Base-by-base conservation (phyloP, 2,797 vertebrate species). In the Paguma larvata region DNA sequence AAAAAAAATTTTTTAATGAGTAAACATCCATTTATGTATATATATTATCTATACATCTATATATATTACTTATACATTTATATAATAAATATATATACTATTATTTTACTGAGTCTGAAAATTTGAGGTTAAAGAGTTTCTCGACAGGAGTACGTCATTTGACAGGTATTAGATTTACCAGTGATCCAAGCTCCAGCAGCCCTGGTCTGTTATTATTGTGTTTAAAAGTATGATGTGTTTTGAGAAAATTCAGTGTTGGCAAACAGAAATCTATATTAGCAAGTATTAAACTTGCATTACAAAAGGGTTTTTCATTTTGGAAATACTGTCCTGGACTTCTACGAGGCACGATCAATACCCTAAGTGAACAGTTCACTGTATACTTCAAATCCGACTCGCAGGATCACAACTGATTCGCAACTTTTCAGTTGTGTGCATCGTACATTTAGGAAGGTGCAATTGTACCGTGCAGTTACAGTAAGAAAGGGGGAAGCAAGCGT, bases 51-150 rank as follows among this genome's bases (percentile, higher is more conserved):
- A 56, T 56, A 56, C 53, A 56, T 21, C 14, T 48, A 48, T 48
- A 48, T 48, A 48, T 48, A 48, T 14, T 48, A 6, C 19, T 19
- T 21, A 56, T 56, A 56, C 18, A 21, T 56, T 13, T 48, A 48
- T 48, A 48, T 48, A 48, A 14, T 48, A 48, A 13, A 56, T 21
- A 56, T 23, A 56, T 23, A 44, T 75, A 38, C 65, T 80, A 18
- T 62, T 85, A 73, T 85, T 56, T 89, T 82, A 51, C 15, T 80
- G 70, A 94, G n/a, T 46, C 75, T 84, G 85, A 90, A 92, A 75
- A 77, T 38, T 79, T 48, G 38, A 63, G 48, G 63, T 75, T 38
- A 94, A 86, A 46, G 46, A 59, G 41, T 67, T 94, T 95, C 90
- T 78, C 77, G 86, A 44, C 78, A 93, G 48, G 72, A 92, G 38